Percentiles rank a stretch among this genome's conserved stretches.
These are phyloP conservation scores for Macquaria australasica DNA, from an alignment of 2,113 vertebrate species.

Conservation along the genomic window DNA sequence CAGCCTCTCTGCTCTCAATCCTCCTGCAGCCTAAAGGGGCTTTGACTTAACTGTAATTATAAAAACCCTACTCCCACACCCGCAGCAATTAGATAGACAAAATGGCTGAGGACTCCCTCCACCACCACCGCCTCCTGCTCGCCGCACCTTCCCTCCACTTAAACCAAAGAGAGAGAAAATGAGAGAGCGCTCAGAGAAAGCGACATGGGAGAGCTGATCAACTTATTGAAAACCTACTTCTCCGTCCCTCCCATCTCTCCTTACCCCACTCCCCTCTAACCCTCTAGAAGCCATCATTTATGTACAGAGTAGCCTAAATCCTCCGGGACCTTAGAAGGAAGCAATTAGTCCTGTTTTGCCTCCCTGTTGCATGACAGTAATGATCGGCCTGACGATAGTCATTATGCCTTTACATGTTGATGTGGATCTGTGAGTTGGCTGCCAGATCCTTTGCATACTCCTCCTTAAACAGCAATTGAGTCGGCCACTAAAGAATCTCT, in stretches of 20 bases:
- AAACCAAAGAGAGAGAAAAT: slow-evolving; percentile 28
- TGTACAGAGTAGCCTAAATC: slow-evolving; percentile 45
- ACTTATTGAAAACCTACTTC: slow-evolving; percentile 62
- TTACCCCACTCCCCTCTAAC: slow-evolving; percentile 1
- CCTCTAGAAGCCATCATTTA: slow-evolving; percentile 52
- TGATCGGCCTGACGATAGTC: slow-evolving; percentile 65
- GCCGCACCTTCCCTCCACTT: slow-evolving; percentile 35
- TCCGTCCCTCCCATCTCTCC: neutral
- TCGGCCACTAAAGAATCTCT: neutral
- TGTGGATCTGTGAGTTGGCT: slow-evolving; percentile 22
- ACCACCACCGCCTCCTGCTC: slow-evolving; percentile 10
- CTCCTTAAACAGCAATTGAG: slow-evolving; percentile 25
- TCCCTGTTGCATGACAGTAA: slow-evolving; percentile 63
- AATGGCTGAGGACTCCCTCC: slow-evolving; percentile 49
- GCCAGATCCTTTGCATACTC: slow-evolving; percentile 40
- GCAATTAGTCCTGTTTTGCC: slow-evolving; percentile 73
- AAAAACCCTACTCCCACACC: slow-evolving; percentile 43
- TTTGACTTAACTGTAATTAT: slow-evolving; percentile 63
- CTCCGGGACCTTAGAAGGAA: slow-evolving; percentile 50
- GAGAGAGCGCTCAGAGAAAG: slow-evolving; percentile 25
- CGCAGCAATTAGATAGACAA: slow-evolving; percentile 57
- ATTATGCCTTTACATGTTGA: slow-evolving; percentile 58
- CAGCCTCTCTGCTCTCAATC: slow-evolving; percentile 31
- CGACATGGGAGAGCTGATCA: slow-evolving; percentile 39
- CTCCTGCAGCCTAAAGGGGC: slow-evolving; percentile 33